Conservation (phyloP, 1,140 invertebrate species). For the Gerris buenoi region DNA sequence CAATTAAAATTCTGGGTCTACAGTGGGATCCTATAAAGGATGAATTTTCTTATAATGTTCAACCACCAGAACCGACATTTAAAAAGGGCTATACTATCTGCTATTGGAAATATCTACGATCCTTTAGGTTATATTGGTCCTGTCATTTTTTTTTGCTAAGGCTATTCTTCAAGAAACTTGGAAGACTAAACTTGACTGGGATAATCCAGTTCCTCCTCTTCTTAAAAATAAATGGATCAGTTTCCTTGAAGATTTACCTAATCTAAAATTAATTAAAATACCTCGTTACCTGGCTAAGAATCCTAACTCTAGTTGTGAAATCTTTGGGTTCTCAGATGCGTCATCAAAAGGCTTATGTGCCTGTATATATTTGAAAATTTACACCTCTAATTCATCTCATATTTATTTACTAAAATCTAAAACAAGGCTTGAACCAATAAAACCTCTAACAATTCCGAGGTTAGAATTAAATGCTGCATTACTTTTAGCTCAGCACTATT, state of each 20-base stretch:
- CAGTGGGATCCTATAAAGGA: background rate
- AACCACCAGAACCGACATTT: slow-evolving; percentile 10
- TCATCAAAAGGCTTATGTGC: slow-evolving; percentile 2
- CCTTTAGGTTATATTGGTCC: slow-evolving; percentile 25
- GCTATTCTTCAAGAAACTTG: slow-evolving; percentile 25
- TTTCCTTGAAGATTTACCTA: background rate
- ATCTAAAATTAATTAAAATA: background rate
- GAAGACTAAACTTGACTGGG: slow-evolving; percentile 23
- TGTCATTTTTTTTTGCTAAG: slow-evolving; percentile 21
- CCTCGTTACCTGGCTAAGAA: background rate
- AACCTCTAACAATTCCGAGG: background rate
- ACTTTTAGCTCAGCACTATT: background rate
- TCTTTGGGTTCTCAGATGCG: slow-evolving; percentile 1
- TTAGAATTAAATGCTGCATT: background rate
- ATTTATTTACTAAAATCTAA: background rate
- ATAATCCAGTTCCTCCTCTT: slow-evolving; percentile 19
- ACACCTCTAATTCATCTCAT: background rate
- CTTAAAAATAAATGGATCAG: background rate
- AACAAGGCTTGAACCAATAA: background rate
- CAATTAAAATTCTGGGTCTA: slow-evolving; percentile 6
- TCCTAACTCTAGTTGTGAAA: background rate
- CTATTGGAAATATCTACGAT: slow-evolving; percentile 24
- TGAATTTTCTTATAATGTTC: background rate
- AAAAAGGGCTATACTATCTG: slow-evolving; percentile 21
- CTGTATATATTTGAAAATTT: background rate